phyloP scores from a whole-genome alignment of 2,797 vertebrate genomes.

The Myripristis jacobus region DNA sequence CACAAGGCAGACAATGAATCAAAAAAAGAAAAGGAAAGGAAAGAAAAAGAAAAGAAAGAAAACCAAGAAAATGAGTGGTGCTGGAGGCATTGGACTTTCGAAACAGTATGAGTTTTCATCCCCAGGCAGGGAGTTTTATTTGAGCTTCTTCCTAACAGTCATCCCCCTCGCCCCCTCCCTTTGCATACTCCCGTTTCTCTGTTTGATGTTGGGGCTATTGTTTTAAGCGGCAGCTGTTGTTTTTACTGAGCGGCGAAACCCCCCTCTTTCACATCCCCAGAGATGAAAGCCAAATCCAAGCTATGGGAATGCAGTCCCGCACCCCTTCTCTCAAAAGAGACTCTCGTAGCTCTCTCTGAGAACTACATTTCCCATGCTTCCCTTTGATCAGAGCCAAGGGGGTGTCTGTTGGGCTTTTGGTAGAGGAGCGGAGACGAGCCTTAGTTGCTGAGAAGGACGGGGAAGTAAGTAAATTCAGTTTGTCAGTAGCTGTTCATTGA shows the following conservation, averaged over 20 bases:
- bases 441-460: constrained; percentile 33
- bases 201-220: constrained; percentile 80
- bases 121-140: constrained; percentile 65
- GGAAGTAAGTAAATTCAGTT: constrained; percentile 66
- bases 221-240: constrained; percentile 87
- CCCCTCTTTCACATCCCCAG: constrained; percentile 71
- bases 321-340: constrained; percentile 70
- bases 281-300: constrained; percentile 82
- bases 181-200: constrained; percentile 43
- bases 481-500: constrained; percentile 68
- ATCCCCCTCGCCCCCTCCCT: constrained; percentile 27
- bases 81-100: constrained; percentile 58
- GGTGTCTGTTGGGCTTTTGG: constrained; percentile 46
- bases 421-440: constrained; percentile 44
- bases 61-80: constrained; percentile 51
- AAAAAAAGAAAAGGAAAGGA: too few relatives aligned
- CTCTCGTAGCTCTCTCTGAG: constrained; percentile 67
- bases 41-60: too few relatives aligned
- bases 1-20: constrained; percentile 27
- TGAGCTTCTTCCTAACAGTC: constrained; percentile 57
- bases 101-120: constrained; percentile 63
- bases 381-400: constrained; percentile 74
- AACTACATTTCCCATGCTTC: constrained; percentile 81
- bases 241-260: constrained; percentile 76
- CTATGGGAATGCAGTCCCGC: constrained; percentile 74